Evolutionary conservation across 2,888 invertebrate species (phyloP).

Genomic region (Dasysyrphus tricinctus): DNA sequence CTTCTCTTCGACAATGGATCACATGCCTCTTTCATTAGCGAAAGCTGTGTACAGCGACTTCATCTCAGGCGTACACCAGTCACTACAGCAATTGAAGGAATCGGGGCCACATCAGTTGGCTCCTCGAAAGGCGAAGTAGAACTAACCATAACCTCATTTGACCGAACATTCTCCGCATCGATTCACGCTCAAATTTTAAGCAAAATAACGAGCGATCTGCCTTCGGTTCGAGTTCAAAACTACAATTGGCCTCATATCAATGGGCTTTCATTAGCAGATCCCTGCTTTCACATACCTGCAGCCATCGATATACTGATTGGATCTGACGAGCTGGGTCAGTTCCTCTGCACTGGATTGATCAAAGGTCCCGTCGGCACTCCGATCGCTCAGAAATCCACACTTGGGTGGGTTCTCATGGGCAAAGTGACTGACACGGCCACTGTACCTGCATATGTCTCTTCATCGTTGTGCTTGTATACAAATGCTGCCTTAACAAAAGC

Average conservation of each 20-base stretch:
- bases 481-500: conserved; percentile 32
- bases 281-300: conserved; percentile 31
- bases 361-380: conserved; percentile 52
- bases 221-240: neutral
- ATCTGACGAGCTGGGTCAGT: conserved; percentile 52
- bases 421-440: conserved; percentile 11
- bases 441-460: neutral
- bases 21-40: conserved; percentile 59
- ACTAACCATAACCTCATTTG: conserved; percentile 25
- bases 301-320: conserved; percentile 16
- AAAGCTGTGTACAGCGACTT: conserved; percentile 54
- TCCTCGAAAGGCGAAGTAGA: conserved; percentile 36
- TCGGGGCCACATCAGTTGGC: conserved; percentile 37
- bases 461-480: neutral
- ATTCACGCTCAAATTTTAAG: conserved; percentile 44
- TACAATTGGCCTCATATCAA: conserved; percentile 36
- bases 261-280: conserved; percentile 46
- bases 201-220: conserved; percentile 49
- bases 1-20: conserved; percentile 48
- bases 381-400: conserved; percentile 46
- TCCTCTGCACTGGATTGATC: conserved; percentile 37
- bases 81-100: conserved; percentile 50
- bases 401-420: conserved; percentile 55
- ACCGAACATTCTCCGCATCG: neutral
- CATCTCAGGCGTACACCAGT: conserved; percentile 36